phyloP scores from a whole-genome alignment of 53 echinoderm and acorn worm genomes.

The Apostichopus leukothele region DNA sequence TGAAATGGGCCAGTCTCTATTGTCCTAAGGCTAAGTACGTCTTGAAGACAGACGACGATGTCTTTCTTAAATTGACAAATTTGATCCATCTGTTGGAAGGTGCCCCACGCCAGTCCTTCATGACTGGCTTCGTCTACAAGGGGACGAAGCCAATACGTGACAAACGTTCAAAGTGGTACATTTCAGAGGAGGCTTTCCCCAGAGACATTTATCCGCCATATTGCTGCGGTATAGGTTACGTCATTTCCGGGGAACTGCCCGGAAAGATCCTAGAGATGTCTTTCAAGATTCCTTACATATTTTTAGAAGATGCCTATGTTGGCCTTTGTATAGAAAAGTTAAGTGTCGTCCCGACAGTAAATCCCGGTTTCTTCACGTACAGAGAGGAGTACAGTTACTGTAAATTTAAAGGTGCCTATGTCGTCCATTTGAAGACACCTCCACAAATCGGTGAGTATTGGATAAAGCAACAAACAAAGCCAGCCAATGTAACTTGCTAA shows the following conservation, averaged over 20 bases:
- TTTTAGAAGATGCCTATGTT: constrained; percentile 33
- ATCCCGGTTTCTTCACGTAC: constrained; percentile 12
- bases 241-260: constrained; percentile 29
- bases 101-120: neutral
- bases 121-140: neutral
- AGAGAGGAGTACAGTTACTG: constrained; percentile 24
- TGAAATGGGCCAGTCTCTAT: constrained; percentile 68
- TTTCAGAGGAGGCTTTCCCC: neutral
- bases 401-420: constrained; percentile 14
- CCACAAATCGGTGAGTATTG: constrained; percentile 1
- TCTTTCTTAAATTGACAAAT: constrained; percentile 50
- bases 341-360: neutral
- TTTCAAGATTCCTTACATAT: neutral
- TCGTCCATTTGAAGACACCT: constrained; percentile 9
- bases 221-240: neutral
- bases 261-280: neutral
- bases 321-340: constrained; percentile 36
- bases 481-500: constrained; percentile 17
- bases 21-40: constrained; percentile 60
- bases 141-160: neutral
- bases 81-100: constrained; percentile 29
- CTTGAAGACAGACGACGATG: constrained; percentile 64
- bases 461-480: neutral
- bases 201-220: neutral
- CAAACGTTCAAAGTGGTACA: constrained; percentile 16